A percentile compares a stretch with the other conserved stretches of the same genome.
These are phyloP conservation scores for Sapajus apella DNA, from an alignment of 2,113 vertebrate species.

Conservation along the genomic window DNA sequence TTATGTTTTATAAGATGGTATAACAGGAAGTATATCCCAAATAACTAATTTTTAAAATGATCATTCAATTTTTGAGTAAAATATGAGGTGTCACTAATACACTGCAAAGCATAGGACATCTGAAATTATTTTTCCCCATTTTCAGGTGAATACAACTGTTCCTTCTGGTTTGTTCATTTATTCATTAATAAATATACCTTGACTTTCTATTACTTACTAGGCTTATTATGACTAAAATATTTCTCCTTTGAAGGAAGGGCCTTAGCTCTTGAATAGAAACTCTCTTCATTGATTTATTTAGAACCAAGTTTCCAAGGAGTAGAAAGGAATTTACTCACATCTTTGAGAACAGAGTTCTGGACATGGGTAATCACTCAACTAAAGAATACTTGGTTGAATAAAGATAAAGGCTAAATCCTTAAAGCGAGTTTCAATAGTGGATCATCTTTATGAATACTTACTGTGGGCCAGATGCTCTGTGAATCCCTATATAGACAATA, in stretches of 20 bases:
- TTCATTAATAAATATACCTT: not conserved
- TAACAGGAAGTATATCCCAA: not conserved
- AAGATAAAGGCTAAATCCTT: not conserved
- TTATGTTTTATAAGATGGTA: not conserved
- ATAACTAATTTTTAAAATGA: not conserved
- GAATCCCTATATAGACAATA: not conserved
- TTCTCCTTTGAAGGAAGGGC: constrained; percentile 25
- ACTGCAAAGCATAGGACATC: not conserved
- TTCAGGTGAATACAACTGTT: not conserved
- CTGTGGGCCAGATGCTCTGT: not conserved
- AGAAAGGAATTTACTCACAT: not conserved
- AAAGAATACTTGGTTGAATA: not conserved
- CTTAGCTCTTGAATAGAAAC: constrained; percentile 44
- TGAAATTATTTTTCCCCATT: constrained; percentile 4
- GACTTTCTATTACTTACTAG: not conserved
- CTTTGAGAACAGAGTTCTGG: not conserved
- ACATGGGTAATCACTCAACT: not conserved
- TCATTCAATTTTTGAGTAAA: not conserved
- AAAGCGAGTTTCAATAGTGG: not conserved
- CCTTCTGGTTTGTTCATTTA: not conserved
- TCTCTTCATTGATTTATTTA: constrained; percentile 38
- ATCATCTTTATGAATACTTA: not conserved
- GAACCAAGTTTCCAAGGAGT: constrained; percentile 1
- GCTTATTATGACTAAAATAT: constrained; percentile 44
- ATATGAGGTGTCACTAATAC: not conserved